These are phyloP conservation scores for Linnaemya tessellans DNA, from an alignment of 2,888 invertebrate genomes.

Conservation along the genomic window DNA sequence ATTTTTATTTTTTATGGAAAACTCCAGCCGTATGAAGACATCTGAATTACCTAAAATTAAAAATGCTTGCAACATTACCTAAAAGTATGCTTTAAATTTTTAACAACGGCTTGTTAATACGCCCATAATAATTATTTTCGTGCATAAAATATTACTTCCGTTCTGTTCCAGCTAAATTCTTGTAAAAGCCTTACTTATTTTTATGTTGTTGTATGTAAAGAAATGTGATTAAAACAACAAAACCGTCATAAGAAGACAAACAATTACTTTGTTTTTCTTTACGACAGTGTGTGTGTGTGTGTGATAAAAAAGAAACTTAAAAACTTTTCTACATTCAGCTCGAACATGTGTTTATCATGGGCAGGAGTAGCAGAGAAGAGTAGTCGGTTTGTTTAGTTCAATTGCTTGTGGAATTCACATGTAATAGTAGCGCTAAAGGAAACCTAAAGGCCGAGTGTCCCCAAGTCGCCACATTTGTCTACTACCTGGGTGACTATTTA, in stretches of 20 bases:
- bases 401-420: constrained; percentile 69
- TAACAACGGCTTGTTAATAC: too few relatives aligned
- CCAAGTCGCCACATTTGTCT: too few relatives aligned
- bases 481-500: too few relatives aligned
- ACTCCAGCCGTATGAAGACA: too few relatives aligned
- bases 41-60: too few relatives aligned
- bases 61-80: too few relatives aligned
- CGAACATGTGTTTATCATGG: constrained; percentile 29
- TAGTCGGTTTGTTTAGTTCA: constrained; percentile 62
- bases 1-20: too few relatives aligned
- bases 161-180: not conserved
- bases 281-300: constrained; percentile 44
- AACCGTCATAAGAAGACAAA: not conserved
- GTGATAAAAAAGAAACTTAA: constrained; percentile 46
- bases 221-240: not conserved
- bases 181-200: not conserved
- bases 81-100: too few relatives aligned
- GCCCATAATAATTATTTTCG: too few relatives aligned
- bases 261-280: not conserved
- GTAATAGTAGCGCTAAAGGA: constrained; percentile 31
- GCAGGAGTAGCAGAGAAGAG: not conserved
- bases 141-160: too few relatives aligned
- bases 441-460: too few relatives aligned
- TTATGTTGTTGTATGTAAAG: constrained; percentile 3
- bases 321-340: constrained; percentile 6